Base-by-base conservation (phyloP, 2,888 invertebrate genomes). In the Drosophila borealis region DNA sequence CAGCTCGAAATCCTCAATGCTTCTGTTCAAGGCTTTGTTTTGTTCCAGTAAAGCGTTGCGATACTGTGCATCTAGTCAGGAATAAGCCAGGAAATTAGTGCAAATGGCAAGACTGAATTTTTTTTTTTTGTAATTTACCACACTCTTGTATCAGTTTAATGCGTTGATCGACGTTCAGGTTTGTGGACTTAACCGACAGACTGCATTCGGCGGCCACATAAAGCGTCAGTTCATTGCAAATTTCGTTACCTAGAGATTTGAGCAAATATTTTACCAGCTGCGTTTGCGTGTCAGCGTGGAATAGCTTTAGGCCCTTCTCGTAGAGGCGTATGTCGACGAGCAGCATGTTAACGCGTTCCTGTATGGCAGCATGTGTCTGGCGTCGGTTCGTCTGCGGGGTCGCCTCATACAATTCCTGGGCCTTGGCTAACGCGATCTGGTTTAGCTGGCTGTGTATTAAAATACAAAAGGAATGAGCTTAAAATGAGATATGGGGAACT, bases 221-320 rank as follows among this genome's bases (percentile, higher is more conserved):
- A 82, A 95, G 94, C 70, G 97, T 94, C 55, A 98, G 94, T 84
- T 96, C 95, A 65, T 96, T 96, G 14, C 96, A 94, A 63, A 97
- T 94, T 88, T 98, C 98, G 33, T 96, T 94, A 48, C 97, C 97
- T 48, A 97, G 93, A 0, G 97, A 95, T 92, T 97, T 97, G 34
- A 98, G 92, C 45, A 98, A 93, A 93, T 98, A 97, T 91, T 97
- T 97, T 0, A 94, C 93, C 76, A 98, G 93, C 69, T 95, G 95
- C 0, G 93, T 73, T 91, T 97, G 97, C 25, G 94, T 93, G 67
- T 94, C 94, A 49, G 92, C 88, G 1, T 95, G 93, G 14, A 96
- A 93, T 13, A 93, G 88, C 90, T 94, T 96, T 3, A 96, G 93
- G 0, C 97, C 97, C 90, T 96, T 97, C 80, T 96, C 96, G 91